Evolutionary conservation across 53 echinoderm and acorn worm species (phyloP).

Genomic region (Mesocentrotus franciscanus): DNA sequence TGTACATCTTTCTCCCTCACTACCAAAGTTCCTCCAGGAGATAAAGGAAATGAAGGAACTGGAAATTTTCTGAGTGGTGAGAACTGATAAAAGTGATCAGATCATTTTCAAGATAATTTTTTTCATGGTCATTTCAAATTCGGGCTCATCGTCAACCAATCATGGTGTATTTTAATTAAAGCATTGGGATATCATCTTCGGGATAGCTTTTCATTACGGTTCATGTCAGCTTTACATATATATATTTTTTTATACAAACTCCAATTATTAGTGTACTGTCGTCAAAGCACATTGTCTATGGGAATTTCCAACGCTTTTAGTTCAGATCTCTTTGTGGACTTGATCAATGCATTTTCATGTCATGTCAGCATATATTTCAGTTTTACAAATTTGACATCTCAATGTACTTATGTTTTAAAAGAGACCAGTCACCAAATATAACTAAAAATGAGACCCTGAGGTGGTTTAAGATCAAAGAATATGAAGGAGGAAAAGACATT

Average conservation of each 20-base stretch:
- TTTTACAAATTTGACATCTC: no score
- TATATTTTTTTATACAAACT: not conserved
- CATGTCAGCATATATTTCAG: not conserved
- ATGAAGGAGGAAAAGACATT: no score
- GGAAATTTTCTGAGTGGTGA: constrained; percentile 59
- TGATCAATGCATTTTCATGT: not conserved
- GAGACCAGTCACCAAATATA: no score
- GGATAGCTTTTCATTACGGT: not conserved
- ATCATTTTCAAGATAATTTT: not conserved
- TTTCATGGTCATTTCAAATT: not conserved
- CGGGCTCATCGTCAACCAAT: not conserved
- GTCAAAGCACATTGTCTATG: not conserved
- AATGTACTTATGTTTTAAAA: no score
- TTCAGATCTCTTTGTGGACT: not conserved
- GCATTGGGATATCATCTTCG: not conserved
- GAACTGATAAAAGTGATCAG: not conserved
- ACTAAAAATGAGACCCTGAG: no score
- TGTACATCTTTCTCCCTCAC: not conserved
- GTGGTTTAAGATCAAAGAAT: no score
- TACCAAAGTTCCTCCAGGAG: not conserved
- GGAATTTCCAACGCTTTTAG: not conserved
- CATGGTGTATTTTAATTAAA: not conserved
- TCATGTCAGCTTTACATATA: not conserved
- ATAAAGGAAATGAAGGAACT: not conserved
- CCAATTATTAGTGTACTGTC: not conserved